Percentiles rank a stretch among this genome's conserved stretches.
These are phyloP conservation scores for Mystacornis crossleyi DNA, from an alignment of 2,113 vertebrate genomes.

Conservation along the genomic window DNA sequence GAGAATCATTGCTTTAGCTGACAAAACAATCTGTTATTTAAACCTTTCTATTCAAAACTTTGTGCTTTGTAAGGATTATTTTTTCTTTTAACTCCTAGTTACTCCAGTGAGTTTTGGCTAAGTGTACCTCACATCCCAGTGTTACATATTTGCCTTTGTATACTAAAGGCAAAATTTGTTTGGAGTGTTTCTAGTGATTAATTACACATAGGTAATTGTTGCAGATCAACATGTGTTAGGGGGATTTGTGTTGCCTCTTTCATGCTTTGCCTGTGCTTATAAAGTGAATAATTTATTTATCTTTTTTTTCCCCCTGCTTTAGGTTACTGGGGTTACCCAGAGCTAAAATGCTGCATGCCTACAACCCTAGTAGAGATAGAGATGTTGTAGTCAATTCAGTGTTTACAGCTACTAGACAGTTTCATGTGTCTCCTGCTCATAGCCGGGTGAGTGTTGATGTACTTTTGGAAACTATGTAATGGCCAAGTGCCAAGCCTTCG, in stretches of 20 bases:
- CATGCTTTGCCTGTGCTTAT: not conserved
- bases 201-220: not conserved
- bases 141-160: not conserved
- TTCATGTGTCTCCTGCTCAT: conserved; percentile 93
- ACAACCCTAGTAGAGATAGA: conserved; percentile 92
- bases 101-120: not conserved
- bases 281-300: not conserved
- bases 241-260: not conserved
- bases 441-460: conserved; percentile 87
- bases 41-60: not conserved
- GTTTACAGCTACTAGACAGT: conserved; percentile 92
- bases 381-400: conserved; percentile 92
- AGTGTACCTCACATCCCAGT: not conserved
- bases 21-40: not conserved
- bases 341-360: conserved; percentile 90
- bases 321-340: conserved; percentile 90
- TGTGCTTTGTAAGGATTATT: not conserved
- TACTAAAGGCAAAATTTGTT: not conserved
- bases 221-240: not conserved
- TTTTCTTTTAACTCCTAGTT: not conserved
- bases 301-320: not conserved
- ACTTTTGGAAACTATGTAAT: conserved; percentile 61
- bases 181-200: not conserved
- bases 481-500: conserved; percentile 45
- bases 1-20: not conserved